Base-by-base conservation (phyloP, 2,797 vertebrate genomes). In the Ctenochaetus hawaiiensis region DNA sequence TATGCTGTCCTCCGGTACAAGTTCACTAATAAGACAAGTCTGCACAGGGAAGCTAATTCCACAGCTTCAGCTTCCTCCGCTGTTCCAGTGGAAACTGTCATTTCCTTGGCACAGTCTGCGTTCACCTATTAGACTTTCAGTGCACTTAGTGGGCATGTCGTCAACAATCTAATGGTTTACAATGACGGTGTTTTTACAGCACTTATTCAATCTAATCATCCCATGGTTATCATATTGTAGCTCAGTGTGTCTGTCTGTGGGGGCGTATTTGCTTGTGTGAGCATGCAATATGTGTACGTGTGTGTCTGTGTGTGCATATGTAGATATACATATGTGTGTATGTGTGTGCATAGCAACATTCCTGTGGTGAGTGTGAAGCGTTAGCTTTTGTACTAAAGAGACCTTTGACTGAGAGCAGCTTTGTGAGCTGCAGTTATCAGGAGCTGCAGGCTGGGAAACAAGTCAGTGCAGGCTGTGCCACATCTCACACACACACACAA, bases 381-480 rank as follows among this genome's bases (percentile, higher is more conserved):
- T 89, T 85, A 77, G 82, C 80, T 87, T 93, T 91, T 89, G 86
- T 86, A 89, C 79, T 80, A 77, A 83, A 67, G 78, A 89, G 87
- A 89, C 85, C 88, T 92, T 89, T 90, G 85, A 90, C 84, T 91
- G 80, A 89, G 87, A 82, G 70, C 68, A 86, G 88, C 81, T 91
- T 90, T 82, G 85, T 87, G 77, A 89, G 81, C 61, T 66, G 76
- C 68, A 89, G 83, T 89, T 86, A 91, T 88, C 11, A 68, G 80
- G 80, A 79, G 85, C 86, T 89, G 81, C 66, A 91, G 88, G 89
- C 85, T 82, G 54, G 52, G 81, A 80, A 86, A 91, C 94, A 93
- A 94, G 94, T 93, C 86, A 73, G 91, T 57, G 89, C 94, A 94
- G 77, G 94, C 83, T 62, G 45, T 53, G 66, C 87, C 87, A 91